These are phyloP conservation scores for Blera fallax DNA, from an alignment of 2,888 invertebrate species.

Conservation along the genomic window DNA sequence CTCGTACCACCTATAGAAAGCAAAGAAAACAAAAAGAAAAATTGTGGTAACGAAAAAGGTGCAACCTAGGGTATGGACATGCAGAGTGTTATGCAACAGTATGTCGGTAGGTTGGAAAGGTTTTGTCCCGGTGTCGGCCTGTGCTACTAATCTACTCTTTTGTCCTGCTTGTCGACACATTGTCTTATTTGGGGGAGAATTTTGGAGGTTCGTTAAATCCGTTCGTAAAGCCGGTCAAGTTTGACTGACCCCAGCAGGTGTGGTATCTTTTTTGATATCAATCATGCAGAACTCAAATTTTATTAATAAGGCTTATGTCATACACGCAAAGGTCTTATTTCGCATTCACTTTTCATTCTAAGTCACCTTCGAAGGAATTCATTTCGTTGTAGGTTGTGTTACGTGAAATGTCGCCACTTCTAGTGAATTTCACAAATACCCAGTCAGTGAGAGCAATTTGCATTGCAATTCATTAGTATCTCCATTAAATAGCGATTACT, in stretches of 20 bases:
- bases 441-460: slow-evolving; percentile 4
- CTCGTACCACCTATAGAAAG: background rate
- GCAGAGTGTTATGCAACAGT: slow-evolving; percentile 54
- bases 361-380: background rate
- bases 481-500: slow-evolving; percentile 53
- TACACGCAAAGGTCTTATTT: slow-evolving; percentile 7
- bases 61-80: slow-evolving; percentile 46
- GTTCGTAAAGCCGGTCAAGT: background rate
- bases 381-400: background rate
- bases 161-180: slow-evolving; percentile 35
- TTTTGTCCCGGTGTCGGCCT: slow-evolving; percentile 1
- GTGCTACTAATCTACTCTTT: slow-evolving; percentile 7
- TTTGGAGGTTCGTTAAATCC: background rate
- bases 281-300: background rate
- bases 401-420: slow-evolving; percentile 34
- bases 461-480: slow-evolving; percentile 39
- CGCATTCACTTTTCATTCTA: slow-evolving; percentile 49
- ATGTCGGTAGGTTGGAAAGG: slow-evolving; percentile 23
- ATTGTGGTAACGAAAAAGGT: slow-evolving; percentile 18
- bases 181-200: slow-evolving; percentile 14
- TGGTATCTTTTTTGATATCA: background rate
- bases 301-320: slow-evolving; percentile 15
- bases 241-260: slow-evolving; percentile 30
- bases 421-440: slow-evolving; percentile 12
- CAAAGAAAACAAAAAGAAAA: background rate